A percentile compares a stretch with the other conserved stretches of the same genome.
phyloP scores from a whole-genome alignment of 1,140 invertebrate species.

The Yoshiicerus persimilis region DNA sequence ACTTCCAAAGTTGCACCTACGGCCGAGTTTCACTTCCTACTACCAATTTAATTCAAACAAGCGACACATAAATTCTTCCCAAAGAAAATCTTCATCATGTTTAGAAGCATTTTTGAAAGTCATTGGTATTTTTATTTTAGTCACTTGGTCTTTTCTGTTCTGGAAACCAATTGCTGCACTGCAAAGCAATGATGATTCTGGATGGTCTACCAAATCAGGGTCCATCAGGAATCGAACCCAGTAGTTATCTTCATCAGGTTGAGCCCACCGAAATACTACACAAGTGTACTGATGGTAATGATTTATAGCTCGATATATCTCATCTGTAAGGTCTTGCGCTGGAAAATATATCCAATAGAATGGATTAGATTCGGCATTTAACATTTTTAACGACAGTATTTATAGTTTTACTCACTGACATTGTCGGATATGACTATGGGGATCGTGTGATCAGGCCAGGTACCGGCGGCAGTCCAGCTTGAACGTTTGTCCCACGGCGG shows the following conservation, averaged over 20 bases:
- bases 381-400: neutral
- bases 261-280: neutral
- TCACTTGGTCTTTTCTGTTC: neutral
- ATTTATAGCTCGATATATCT: neutral
- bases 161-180: neutral
- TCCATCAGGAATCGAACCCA: neutral
- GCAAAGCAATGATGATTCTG: neutral
- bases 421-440: neutral
- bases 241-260: neutral
- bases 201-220: neutral
- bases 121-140: no score
- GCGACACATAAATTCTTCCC: neutral
- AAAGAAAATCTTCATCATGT: neutral
- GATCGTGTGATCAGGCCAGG: neutral
- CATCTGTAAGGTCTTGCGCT: neutral
- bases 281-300: neutral
- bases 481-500: neutral
- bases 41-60: neutral
- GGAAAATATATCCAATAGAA: neutral
- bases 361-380: neutral
- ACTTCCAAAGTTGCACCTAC: constrained; percentile 37
- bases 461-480: neutral
- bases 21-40: neutral
- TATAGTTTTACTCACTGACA: neutral
- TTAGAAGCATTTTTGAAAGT: neutral